Evolutionary conservation across 2,797 vertebrate species (phyloP), one percentile per base, ranked within the genome.

Genomic region (Channa striata): DNA sequence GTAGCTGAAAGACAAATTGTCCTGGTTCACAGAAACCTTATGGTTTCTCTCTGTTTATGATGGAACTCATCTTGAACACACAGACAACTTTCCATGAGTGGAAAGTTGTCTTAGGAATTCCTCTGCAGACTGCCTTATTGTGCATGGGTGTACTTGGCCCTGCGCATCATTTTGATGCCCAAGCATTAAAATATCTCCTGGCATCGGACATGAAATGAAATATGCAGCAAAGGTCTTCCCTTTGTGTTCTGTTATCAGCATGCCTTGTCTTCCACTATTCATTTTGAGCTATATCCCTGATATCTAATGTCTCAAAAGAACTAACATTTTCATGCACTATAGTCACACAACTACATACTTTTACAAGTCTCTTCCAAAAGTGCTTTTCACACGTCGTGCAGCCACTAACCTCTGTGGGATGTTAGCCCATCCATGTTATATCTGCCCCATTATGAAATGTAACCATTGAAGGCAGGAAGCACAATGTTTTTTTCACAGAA

Each of bases 401-500:
- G 46, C 75, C 8, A 25, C 30, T 44, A 23, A 61, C 59, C 53
- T 47, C 14, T 62, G 56, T 74, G 51, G 53, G 48, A 74, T 37
- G 37, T 53, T 16, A 39, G 51, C 25, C 34, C 33, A 37, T 10
- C 46, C 43, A 65, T n/a, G 7, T 44, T 19, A 11, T 19, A 14
- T 34, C 49, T 54, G 63, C 37, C 14, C 33, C 17, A 37, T 43
- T 37, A 21, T 49, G 43, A 66, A 76, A 59, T 61, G 57, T 42
- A 57, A 65, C 70, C 19, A 60, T 48, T 59, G 19, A 61, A 71
- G 60, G 64, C 47, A 11, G 53, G 33, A 21, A 44, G 34, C 67
- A 21, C 62, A 78, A 58, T 73, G 56, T 68, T 77, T 68, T 77
- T 69, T 59, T 66, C 47, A 67, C n/a, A 63, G 10, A 78, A 77